These are phyloP conservation scores for Drosophila stalkeri DNA, from an alignment of 2,888 invertebrate species.

Conservation along the genomic window DNA sequence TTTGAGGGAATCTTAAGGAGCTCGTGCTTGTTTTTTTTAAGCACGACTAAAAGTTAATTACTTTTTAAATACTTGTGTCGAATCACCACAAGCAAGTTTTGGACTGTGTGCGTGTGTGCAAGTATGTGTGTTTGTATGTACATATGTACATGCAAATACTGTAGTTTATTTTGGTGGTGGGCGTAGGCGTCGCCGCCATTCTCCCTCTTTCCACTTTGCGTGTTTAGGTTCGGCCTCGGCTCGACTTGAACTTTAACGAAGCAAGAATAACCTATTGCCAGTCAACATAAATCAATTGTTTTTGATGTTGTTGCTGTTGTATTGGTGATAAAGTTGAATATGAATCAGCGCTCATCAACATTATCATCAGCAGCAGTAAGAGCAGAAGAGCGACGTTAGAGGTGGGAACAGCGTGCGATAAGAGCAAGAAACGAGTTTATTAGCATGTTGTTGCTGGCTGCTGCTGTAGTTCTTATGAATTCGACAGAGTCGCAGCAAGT, in stretches of 20 bases:
- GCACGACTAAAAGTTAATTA: conserved; percentile 4
- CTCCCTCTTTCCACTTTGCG: conserved; percentile 44
- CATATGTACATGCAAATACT: conserved; percentile 56
- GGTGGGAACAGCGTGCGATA: conserved; percentile 39
- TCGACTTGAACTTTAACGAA: conserved; percentile 54
- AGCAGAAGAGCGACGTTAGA: conserved; percentile 2
- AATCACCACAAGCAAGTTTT: not conserved
- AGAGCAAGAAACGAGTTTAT: conserved; percentile 53
- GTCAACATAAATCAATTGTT: conserved; percentile 54
- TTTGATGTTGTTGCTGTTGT: conserved; percentile 3
- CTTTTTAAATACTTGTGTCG: conserved; percentile 7
- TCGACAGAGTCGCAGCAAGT: conserved; percentile 26
- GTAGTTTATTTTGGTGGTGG: conserved; percentile 60
- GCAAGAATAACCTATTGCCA: conserved; percentile 48
- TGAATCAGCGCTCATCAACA: conserved; percentile 59
- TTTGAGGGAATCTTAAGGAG: conserved; percentile 5
- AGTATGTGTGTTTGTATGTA: conserved; percentile 8
- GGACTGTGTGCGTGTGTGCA: conserved; percentile 4
- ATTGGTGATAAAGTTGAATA: conserved; percentile 36
- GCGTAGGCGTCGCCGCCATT: conserved; percentile 65
- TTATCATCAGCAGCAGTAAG: conserved; percentile 9
- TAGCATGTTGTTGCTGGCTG: conserved; percentile 22
- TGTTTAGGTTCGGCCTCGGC: conserved; percentile 56
- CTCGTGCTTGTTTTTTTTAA: not conserved
- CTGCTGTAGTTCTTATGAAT: conserved; percentile 8